Evolutionary conservation across 2,113 vertebrate species (phyloP).

Genomic region (Coptodon rendalli): DNA sequence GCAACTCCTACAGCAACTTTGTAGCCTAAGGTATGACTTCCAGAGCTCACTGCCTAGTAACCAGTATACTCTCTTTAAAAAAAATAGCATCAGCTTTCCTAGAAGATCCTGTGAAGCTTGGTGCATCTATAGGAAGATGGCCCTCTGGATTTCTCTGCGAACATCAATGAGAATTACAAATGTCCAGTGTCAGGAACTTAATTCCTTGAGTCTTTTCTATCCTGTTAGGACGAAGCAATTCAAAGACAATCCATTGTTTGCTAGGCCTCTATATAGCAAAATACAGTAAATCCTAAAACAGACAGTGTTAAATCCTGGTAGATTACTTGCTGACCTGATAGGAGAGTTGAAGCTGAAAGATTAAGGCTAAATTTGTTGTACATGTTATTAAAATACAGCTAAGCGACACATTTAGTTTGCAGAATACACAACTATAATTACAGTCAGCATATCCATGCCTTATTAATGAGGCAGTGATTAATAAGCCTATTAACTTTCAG

Average conservation of each 20-base stretch:
- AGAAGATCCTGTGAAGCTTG: neutral
- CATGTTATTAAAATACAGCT: neutral
- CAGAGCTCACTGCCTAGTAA: neutral
- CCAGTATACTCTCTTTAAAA: neutral
- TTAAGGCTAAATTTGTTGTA: neutral
- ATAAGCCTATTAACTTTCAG: neutral
- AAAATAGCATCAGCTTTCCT: neutral
- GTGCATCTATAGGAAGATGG: neutral
- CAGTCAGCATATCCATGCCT: neutral
- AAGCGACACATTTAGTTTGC: neutral
- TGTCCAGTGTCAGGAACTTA: neutral
- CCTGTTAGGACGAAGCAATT: neutral
- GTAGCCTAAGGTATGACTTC: neutral
- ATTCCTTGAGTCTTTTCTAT: neutral
- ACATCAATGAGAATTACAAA: neutral
- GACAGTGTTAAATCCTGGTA: neutral
- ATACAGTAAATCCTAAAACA: neutral
- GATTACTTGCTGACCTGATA: neutral
- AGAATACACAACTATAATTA: neutral
- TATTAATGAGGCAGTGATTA: neutral
- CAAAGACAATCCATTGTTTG: neutral
- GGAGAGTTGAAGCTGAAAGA: neutral
- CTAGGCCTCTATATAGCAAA: neutral
- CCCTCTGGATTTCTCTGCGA: neutral
- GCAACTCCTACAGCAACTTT: neutral